Evolutionary conservation across 2,113 vertebrate species (phyloP).

Genomic region (Ceyx margarethae): DNA sequence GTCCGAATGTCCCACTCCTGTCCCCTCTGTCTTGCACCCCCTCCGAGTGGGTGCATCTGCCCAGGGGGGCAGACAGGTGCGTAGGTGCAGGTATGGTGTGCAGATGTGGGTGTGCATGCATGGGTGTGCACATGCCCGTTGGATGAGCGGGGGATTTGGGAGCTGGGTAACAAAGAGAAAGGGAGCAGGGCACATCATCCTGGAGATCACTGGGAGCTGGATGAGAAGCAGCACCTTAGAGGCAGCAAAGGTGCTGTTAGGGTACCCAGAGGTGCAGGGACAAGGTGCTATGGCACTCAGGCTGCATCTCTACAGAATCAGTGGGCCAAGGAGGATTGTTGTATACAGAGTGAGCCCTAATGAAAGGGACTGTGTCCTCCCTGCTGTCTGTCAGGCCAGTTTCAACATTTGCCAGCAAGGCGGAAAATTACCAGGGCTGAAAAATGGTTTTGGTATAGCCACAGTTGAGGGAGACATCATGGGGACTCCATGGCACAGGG

Average conservation of each 20-base stretch:
- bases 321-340: neutral
- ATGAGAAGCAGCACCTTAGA: neutral
- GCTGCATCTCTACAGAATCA: neutral
- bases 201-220: fast-evolving
- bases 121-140: fast-evolving
- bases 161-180: neutral
- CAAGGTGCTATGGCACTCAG: neutral
- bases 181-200: neutral
- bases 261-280: neutral
- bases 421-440: neutral
- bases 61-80: neutral
- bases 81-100: neutral
- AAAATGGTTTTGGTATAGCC: neutral
- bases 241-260: fast-evolving
- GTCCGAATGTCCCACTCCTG: neutral
- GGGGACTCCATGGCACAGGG: neutral
- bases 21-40: neutral
- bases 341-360: neutral
- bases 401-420: neutral
- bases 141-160: neutral
- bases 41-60: fast-evolving
- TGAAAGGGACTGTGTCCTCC: neutral
- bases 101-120: neutral
- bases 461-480: neutral
- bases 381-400: neutral